Conservation (phyloP, 2,888 invertebrate genomes). For the Stomorhina lunata region DNA sequence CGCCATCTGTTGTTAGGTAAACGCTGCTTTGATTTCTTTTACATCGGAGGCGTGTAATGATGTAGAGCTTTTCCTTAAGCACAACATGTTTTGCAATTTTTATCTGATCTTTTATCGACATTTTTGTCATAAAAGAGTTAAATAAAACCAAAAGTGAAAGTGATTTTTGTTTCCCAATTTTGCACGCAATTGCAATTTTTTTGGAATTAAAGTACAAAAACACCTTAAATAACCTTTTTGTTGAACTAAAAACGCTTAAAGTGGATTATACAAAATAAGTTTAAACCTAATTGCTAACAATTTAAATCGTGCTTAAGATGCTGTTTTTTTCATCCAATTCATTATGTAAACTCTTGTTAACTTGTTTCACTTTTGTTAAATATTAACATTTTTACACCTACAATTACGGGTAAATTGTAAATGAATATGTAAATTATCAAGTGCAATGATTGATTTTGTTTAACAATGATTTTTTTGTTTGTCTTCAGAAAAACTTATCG, state of each 20-base stretch:
- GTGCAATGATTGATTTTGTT: neutral
- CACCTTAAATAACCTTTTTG: slow-evolving; percentile 37
- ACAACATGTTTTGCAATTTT: too few relatives aligned
- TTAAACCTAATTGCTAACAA: slow-evolving; percentile 26
- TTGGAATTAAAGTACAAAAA: slow-evolving; percentile 23
- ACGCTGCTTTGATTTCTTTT: too few relatives aligned
- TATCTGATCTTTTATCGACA: too few relatives aligned
- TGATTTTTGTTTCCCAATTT: slow-evolving; percentile 6
- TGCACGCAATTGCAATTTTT: slow-evolving; percentile 38
- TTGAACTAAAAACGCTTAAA: slow-evolving; percentile 3
- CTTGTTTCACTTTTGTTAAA: too few relatives aligned
- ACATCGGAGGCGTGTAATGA: too few relatives aligned
- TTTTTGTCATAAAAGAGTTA: too few relatives aligned
- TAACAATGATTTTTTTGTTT: neutral
- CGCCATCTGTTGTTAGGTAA: too few relatives aligned
- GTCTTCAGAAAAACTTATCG: neutral
- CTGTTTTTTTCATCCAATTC: neutral
- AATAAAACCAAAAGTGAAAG: slow-evolving; percentile 48
- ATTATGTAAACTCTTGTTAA: slow-evolving; percentile 26
- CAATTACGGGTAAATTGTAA: neutral
- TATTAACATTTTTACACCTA: slow-evolving; percentile 19
- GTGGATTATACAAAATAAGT: slow-evolving; percentile 19
- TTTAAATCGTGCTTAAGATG: slow-evolving; percentile 34
- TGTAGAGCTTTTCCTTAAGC: too few relatives aligned
- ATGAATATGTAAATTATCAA: neutral